Conservation (phyloP, 1,140 invertebrate genomes). For the Drosophila sucinea region DNA sequence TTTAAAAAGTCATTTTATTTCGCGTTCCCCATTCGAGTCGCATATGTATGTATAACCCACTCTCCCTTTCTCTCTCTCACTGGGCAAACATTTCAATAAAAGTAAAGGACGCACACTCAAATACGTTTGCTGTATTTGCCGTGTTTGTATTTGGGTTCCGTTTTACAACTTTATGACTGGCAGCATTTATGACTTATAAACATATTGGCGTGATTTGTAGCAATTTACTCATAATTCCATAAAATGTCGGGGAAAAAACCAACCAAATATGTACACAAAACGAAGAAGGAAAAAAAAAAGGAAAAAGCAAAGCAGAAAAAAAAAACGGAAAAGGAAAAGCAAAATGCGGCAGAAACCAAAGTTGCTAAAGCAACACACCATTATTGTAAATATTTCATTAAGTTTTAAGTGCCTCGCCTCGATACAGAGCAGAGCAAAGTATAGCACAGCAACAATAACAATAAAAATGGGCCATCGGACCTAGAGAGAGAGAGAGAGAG, state of each 20-base stretch:
- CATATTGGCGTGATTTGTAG: constrained; percentile 72
- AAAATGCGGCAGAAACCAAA: constrained; percentile 42
- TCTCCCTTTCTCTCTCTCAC: background rate
- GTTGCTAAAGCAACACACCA: constrained; percentile 62
- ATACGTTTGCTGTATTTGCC: constrained; percentile 4
- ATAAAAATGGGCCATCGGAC: constrained; percentile 63
- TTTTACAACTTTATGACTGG: constrained; percentile 20
- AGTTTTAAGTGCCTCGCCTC: constrained; percentile 72
- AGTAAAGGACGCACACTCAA: constrained; percentile 29
- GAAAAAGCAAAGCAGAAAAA: background rate
- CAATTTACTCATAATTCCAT: constrained; percentile 68
- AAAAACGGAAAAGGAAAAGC: constrained; percentile 7
- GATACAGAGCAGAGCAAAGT: constrained; percentile 33
- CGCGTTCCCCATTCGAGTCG: background rate
- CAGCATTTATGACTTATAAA: constrained; percentile 45
- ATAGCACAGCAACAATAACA: constrained; percentile 38
- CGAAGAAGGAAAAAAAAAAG: background rate
- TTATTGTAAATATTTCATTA: constrained; percentile 81
- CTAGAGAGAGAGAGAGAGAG: background rate
- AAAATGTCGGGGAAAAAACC: constrained; percentile 16
- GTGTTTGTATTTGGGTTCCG: constrained; percentile 5
- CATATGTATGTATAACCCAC: background rate
- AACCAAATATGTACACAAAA: background rate
- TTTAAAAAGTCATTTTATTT: background rate
- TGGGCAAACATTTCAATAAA: constrained; percentile 38